These are phyloP conservation scores for Epizoanthus rinbou DNA, from an alignment of 92 coral and sea anemone species.

Conservation along the genomic window DNA sequence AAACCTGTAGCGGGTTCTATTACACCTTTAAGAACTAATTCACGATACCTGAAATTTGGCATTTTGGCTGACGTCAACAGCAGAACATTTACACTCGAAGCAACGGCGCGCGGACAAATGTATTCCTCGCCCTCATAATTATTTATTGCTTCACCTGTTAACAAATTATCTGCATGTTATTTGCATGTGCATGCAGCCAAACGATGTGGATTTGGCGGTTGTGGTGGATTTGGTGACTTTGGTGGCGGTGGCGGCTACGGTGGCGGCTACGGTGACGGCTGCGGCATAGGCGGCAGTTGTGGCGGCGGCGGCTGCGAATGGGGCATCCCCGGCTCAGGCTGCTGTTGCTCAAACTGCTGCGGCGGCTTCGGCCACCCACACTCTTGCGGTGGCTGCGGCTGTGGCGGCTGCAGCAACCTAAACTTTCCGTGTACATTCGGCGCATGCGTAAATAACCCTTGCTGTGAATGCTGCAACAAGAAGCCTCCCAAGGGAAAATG, in stretches of 20 bases:
- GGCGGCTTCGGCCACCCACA: constrained; percentile 85
- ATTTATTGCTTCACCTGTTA: not conserved
- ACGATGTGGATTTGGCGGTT: constrained; percentile 66
- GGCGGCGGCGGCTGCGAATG: constrained; percentile 52
- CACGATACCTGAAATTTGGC: no score
- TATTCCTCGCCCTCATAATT: not conserved
- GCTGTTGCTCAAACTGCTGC: constrained; percentile 90
- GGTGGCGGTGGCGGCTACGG: not conserved
- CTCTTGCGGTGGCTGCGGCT: constrained; percentile 65
- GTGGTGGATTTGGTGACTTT: constrained; percentile 49
- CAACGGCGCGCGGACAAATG: not conserved
- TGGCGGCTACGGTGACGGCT: constrained; percentile 20
- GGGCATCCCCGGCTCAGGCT: constrained; percentile 60
- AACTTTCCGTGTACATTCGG: constrained; percentile 91
- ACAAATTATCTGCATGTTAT: constrained; percentile 27
- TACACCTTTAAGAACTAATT: no score
- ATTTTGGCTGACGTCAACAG: not conserved
- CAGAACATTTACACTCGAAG: not conserved
- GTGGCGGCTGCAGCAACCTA: constrained; percentile 72
- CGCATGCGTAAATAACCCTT: constrained; percentile 89
- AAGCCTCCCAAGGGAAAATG: constrained; percentile 85
- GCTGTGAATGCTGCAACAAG: constrained; percentile 87
- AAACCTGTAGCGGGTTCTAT: no score
- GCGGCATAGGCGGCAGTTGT: constrained; percentile 18
- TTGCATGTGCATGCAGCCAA: constrained; percentile 51